These are phyloP conservation scores for Sphaerophoria taeniata DNA, from an alignment of 2,888 invertebrate species.

Conservation along the genomic window DNA sequence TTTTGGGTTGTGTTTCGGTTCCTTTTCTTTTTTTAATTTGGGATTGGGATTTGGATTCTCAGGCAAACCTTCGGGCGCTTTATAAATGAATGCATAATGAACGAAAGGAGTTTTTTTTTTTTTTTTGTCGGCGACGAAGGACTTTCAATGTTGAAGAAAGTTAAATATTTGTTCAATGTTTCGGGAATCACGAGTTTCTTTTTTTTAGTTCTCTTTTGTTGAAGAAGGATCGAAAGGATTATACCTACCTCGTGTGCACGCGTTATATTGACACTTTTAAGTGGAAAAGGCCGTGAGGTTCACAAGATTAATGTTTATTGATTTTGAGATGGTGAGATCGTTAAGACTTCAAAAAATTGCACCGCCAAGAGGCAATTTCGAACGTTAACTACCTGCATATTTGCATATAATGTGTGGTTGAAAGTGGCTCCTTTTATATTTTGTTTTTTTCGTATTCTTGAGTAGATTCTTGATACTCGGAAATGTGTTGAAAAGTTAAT, in stretches of 20 bases:
- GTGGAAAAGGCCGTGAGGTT: conserved; percentile 4
- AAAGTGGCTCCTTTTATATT: conserved; percentile 35
- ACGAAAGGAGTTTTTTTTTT: conserved; percentile 41
- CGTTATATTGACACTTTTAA: conserved; percentile 61
- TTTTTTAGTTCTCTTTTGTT: not conserved
- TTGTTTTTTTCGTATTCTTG: not conserved
- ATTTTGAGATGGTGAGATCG: conserved; percentile 37
- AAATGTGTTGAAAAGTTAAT: not conserved
- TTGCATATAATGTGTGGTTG: conserved; percentile 30
- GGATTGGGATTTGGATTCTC: not conserved
- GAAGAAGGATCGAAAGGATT: conserved; percentile 32
- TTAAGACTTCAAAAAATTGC: conserved; percentile 42
- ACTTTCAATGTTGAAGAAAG: conserved; percentile 29
- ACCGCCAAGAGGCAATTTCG: conserved; percentile 51
- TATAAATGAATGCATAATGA: conserved; percentile 65
- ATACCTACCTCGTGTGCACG: conserved; percentile 3
- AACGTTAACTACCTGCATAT: not conserved
- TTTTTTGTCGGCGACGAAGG: not conserved
- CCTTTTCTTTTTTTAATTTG: too few species aligned
- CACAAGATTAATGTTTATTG: conserved; percentile 57
- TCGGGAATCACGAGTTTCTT: conserved; percentile 9
- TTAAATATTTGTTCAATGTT: conserved; percentile 60
- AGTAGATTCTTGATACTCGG: not conserved
- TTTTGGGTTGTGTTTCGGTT: conserved; percentile 6
- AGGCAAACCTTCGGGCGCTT: conserved; percentile 52